phyloP scores from a whole-genome alignment of 2,888 invertebrate species.

The Clepsis dumicolana region DNA sequence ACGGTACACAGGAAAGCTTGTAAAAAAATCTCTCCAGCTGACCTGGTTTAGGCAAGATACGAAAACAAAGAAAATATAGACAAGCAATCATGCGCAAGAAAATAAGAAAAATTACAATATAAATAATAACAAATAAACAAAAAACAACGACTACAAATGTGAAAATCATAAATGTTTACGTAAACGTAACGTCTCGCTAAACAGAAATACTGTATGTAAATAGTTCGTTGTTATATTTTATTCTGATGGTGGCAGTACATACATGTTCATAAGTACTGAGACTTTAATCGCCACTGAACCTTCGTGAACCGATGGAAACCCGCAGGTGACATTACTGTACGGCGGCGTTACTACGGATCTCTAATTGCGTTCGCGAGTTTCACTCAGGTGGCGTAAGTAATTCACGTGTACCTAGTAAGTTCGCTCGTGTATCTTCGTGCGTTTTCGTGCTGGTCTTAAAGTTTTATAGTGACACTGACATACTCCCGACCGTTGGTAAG shows the following conservation, averaged over 20 bases:
- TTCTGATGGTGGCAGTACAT: background rate
- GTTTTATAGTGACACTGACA: background rate
- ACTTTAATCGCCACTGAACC: slow-evolving; percentile 13
- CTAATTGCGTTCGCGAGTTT: slow-evolving; percentile 17
- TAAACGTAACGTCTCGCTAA: too few species aligned
- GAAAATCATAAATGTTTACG: too few species aligned
- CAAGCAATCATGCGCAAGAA: too few species aligned
- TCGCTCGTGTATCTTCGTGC: background rate
- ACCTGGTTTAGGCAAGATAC: too few species aligned
- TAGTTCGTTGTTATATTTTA: background rate
- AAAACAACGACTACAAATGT: too few species aligned
- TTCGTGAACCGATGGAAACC: slow-evolving; percentile 30
- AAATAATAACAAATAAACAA: too few species aligned
- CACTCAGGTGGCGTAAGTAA: background rate
- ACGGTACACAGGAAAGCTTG: too few species aligned
- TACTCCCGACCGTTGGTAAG: background rate
- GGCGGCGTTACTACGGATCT: background rate
- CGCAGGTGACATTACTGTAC: slow-evolving; percentile 32
- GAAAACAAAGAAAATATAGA: too few species aligned
- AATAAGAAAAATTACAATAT: too few species aligned
- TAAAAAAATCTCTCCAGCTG: too few species aligned
- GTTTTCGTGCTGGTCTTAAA: background rate
- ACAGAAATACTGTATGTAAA: background rate
- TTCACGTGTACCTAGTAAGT: background rate
- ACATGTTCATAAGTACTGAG: background rate